These are phyloP conservation scores for Erebia epiphron DNA, from an alignment of 2,888 invertebrate species.

Conservation along the genomic window DNA sequence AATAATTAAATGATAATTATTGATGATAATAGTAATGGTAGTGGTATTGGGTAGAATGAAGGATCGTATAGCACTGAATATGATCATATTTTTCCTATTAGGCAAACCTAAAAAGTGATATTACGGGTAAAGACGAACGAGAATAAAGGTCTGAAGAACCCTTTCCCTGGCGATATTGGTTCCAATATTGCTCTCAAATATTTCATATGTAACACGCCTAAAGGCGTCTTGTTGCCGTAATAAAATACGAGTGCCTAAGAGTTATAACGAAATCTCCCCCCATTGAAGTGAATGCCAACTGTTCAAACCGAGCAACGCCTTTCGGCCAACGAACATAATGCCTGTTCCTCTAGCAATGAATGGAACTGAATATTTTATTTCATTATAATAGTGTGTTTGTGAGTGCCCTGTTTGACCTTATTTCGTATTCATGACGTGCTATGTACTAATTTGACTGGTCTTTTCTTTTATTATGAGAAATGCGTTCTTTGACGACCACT, in stretches of 20 bases:
- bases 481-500: slow-evolving; percentile 67
- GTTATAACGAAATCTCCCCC: slow-evolving; percentile 38
- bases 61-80: no score
- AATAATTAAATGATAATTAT: no score
- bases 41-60: no score
- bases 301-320: slow-evolving; percentile 75
- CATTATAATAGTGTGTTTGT: slow-evolving; percentile 74
- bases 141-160: slow-evolving; percentile 6
- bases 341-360: slow-evolving; percentile 67
- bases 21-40: no score
- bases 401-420: slow-evolving; percentile 80
- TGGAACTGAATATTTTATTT: slow-evolving; percentile 81
- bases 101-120: slow-evolving; percentile 1
- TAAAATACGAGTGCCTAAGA: slow-evolving; percentile 34
- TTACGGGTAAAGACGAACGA: neutral
- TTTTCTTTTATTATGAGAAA: slow-evolving; percentile 72
- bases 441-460: slow-evolving; percentile 80
- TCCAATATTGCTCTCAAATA: slow-evolving; percentile 16
- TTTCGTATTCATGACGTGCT: slow-evolving; percentile 77
- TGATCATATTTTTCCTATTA: neutral
- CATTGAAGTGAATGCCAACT: slow-evolving; percentile 66
- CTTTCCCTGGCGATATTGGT: slow-evolving; percentile 13
- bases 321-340: slow-evolving; percentile 55
- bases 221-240: slow-evolving; percentile 26
- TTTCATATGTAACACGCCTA: slow-evolving; percentile 22